These are phyloP conservation scores for Scaptomyza flava DNA, from an alignment of 2,888 invertebrate species.

Conservation along the genomic window DNA sequence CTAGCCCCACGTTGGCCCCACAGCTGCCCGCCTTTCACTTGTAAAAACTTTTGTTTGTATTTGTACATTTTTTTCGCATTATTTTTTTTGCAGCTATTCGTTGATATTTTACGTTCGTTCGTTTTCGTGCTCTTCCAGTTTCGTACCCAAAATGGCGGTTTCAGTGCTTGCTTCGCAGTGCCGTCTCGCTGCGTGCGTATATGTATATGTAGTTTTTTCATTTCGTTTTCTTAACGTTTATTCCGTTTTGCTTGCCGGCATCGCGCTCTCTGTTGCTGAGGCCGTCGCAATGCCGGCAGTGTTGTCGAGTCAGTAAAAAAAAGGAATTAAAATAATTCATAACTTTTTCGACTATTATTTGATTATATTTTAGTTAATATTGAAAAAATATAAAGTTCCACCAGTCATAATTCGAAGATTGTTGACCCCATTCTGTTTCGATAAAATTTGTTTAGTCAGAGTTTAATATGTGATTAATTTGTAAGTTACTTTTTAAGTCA, in stretches of 20 bases:
- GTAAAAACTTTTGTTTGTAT: conserved; percentile 66
- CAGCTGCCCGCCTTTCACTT: conserved; percentile 65
- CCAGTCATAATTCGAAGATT: conserved; percentile 2
- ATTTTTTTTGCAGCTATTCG: conserved; percentile 63
- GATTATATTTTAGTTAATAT: conserved; percentile 3
- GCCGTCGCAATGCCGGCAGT: conserved; percentile 39
- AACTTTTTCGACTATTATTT: conserved; percentile 2
- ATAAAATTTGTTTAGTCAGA: conserved; percentile 19
- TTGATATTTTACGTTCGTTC: conserved; percentile 66
- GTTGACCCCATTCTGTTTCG: conserved; percentile 10
- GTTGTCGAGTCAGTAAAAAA: conserved; percentile 47
- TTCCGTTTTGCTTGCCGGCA: conserved; percentile 75
- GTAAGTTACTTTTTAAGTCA: conserved; percentile 58
- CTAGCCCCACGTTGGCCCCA: conserved; percentile 41
- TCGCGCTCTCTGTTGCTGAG: conserved; percentile 58
- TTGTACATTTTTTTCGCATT: conserved; percentile 68
- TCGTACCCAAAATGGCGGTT: conserved; percentile 74
- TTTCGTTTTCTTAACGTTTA: conserved; percentile 59
- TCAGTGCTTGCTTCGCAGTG: conserved; percentile 38
- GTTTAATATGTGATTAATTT: conserved; percentile 20
- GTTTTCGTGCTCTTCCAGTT: conserved; percentile 62
- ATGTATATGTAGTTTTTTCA: conserved; percentile 43
- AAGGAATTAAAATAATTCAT: conserved; percentile 13
- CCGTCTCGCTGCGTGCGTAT: conserved; percentile 38
- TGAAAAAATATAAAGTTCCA: background rate